These are phyloP conservation scores for Plebejus anna DNA, from an alignment of 2,888 invertebrate genomes.

Conservation along the genomic window DNA sequence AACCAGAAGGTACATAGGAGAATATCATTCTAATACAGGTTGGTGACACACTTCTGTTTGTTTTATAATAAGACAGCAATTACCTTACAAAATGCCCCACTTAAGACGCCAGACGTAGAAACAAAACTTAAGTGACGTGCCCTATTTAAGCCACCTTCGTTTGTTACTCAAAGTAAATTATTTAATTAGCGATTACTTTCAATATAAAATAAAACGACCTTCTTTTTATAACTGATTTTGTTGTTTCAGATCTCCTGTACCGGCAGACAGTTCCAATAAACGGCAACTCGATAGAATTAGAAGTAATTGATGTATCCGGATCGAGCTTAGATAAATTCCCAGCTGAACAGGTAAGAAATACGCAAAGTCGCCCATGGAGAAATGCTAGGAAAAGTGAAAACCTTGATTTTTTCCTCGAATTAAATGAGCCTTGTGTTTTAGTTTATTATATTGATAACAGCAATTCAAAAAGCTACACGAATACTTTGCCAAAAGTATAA, in stretches of 20 bases:
- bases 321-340: conserved; percentile 83
- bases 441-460: background rate
- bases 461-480: background rate
- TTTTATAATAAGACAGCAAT: background rate
- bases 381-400: background rate
- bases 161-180: background rate
- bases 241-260: conserved; percentile 86
- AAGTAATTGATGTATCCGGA: conserved; percentile 89
- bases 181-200: background rate
- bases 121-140: background rate
- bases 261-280: conserved; percentile 86
- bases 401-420: background rate
- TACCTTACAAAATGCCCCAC: background rate
- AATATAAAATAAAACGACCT: background rate
- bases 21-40: conserved; percentile 91
- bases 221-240: conserved; percentile 30
- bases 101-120: background rate
- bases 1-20: conserved; percentile 88
- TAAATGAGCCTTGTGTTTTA: background rate
- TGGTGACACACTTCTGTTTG: conserved; percentile 44
- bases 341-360: conserved; percentile 72
- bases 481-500: background rate
- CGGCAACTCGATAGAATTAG: conserved; percentile 85
- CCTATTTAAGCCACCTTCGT: background rate
- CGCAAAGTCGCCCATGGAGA: background rate